Evolutionary conservation across 2,113 vertebrate genomes (phyloP), one percentile per base, ranked within the genome.

Genomic region (Turnix velox): DNA sequence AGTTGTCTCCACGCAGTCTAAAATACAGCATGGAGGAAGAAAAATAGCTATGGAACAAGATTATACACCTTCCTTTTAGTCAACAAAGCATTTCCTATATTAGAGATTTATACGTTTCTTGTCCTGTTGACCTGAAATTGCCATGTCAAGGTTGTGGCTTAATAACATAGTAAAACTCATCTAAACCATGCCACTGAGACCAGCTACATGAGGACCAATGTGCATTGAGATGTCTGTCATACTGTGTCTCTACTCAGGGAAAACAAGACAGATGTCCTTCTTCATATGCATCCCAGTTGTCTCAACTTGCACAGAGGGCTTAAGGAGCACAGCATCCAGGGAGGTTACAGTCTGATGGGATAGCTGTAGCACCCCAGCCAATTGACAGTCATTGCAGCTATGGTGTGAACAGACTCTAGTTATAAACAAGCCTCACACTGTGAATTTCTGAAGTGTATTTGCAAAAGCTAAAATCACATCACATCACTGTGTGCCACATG

Each of bases 191-290:
- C 54, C 33, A 48, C 5, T 4, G 40, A 49, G 42, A 71, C 19
- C 18, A 20, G 25, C 49, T 73, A 2, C 24, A n/a, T 39, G 43
- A 88, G 79, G 52, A 88, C 37, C 45, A 39, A 0, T 10, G 62
- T 54, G 35, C 57, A 25, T 7, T 63, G 51, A 19, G 46, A 87
- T 1, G 4, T 58, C 45, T 1, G 2, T 43, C 46, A 59, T 35
- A 14, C 54, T 51, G 3, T 63, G 72, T 28, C 65, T 83, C n/a
- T 80, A 68, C 54, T 76, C 54, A 55, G 76, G 58, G 49, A 65
- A 57, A 37, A 46, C 4, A 13, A n/a, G 61, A 15, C 28, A 7
- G 10, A 28, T 2, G 0, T 1, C 1, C 20, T 90, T 49, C 54
- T 13, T 65, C 27, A 27, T 20, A 49, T 48, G 45, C 42, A 71